phyloP scores from a whole-genome alignment of 1,140 invertebrate genomes.

The Drosophila baimaii region DNA sequence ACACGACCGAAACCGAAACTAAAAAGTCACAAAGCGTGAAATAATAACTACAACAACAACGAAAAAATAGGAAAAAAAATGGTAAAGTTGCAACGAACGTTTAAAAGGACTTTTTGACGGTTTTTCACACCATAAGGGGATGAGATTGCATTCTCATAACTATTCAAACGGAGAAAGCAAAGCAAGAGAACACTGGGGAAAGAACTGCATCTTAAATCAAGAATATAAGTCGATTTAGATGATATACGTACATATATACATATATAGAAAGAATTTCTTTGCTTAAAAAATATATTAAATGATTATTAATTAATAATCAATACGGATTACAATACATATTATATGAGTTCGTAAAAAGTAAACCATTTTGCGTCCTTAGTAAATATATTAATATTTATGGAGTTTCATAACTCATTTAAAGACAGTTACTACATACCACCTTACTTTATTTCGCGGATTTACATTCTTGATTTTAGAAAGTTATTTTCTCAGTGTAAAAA shows the following conservation, averaged over 20 bases:
- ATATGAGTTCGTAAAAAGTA: too few species aligned
- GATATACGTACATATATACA: too few species aligned
- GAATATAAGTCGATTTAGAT: background rate
- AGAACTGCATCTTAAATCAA: background rate
- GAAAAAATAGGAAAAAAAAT: conserved; percentile 23
- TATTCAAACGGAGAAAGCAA: conserved; percentile 20
- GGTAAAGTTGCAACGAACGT: conserved; percentile 47
- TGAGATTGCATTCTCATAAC: conserved; percentile 14
- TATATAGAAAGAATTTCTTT: too few species aligned
- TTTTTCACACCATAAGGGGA: conserved; percentile 43
- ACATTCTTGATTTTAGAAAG: background rate
- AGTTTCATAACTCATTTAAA: too few species aligned
- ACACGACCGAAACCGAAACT: conserved; percentile 41
- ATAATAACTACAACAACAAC: conserved; percentile 64
- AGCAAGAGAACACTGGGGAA: conserved; percentile 12
- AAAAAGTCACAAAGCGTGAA: conserved; percentile 56
- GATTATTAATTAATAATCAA: too few species aligned
- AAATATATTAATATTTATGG: too few species aligned
- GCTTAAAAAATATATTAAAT: too few species aligned
- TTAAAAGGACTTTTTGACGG: conserved; percentile 71
- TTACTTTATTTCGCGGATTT: too few species aligned
- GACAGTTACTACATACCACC: too few species aligned
- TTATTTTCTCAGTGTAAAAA: conserved; percentile 16
- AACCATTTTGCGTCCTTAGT: too few species aligned
- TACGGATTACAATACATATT: too few species aligned